A percentile compares a stretch with the other conserved stretches of the same genome.
phyloP scores from a whole-genome alignment of 2,888 invertebrate genomes.

The Altica lythri region DNA sequence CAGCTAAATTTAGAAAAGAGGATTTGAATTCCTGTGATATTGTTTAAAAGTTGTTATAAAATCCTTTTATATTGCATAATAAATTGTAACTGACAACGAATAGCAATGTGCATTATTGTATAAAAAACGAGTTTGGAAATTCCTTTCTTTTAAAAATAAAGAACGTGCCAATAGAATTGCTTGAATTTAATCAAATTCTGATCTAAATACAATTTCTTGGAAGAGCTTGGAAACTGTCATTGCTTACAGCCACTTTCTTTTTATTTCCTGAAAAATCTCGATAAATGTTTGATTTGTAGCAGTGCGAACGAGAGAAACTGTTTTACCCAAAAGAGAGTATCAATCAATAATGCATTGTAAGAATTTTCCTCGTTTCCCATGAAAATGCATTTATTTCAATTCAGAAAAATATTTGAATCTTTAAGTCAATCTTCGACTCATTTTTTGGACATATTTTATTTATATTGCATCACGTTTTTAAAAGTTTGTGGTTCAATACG shows the following conservation, averaged over 20 bases:
- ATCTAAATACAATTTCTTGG: conserved; percentile 31
- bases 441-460: too few relatives aligned
- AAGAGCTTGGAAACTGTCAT: conserved; percentile 19
- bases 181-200: conserved; percentile 35
- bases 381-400: conserved; percentile 16
- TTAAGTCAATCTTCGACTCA: too few relatives aligned
- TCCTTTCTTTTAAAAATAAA: conserved; percentile 32
- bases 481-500: too few relatives aligned
- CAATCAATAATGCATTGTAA: conserved; percentile 25
- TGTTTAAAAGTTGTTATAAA: too few relatives aligned
- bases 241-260: conserved; percentile 23
- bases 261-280: conserved; percentile 23
- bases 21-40: too few relatives aligned
- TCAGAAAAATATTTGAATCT: not conserved
- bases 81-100: too few relatives aligned
- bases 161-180: conserved; percentile 28
- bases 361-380: not conserved
- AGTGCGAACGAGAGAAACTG: conserved; percentile 23
- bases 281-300: conserved; percentile 24
- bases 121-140: too few relatives aligned
- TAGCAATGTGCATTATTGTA: too few relatives aligned
- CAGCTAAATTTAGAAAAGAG: too few relatives aligned
- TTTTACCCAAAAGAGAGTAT: conserved; percentile 15
- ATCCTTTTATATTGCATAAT: too few relatives aligned
- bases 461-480: too few relatives aligned